These are phyloP conservation scores for Catonia carolina DNA, from an alignment of 2,888 invertebrate species.

Conservation along the genomic window DNA sequence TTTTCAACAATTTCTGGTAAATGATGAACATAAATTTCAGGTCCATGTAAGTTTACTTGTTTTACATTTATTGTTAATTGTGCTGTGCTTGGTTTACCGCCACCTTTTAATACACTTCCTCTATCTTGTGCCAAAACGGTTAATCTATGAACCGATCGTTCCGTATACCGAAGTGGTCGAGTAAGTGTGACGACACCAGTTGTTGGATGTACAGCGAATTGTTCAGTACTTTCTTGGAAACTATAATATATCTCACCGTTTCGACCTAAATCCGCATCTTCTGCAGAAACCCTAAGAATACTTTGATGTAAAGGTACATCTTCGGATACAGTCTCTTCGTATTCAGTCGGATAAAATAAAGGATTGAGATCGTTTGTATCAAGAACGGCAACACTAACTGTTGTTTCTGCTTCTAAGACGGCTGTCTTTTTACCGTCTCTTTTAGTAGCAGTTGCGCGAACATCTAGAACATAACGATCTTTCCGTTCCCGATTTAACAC, in stretches of 20 bases:
- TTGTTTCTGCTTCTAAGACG: constrained; percentile 50
- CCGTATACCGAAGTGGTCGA: constrained; percentile 64
- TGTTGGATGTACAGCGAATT: constrained; percentile 89
- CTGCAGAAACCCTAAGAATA: constrained; percentile 73
- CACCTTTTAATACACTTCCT: constrained; percentile 56
- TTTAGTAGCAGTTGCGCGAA: constrained; percentile 62
- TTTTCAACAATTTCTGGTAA: constrained; percentile 76
- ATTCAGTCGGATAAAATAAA: constrained; percentile 83
- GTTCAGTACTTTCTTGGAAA: constrained; percentile 69
- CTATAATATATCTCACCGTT: constrained; percentile 98
- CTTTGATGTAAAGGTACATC: constrained; percentile 79
- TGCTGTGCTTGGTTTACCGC: constrained; percentile 62
- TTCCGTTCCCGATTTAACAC: constrained; percentile 90
- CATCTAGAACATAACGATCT: constrained; percentile 70
- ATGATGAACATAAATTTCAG: constrained; percentile 72
- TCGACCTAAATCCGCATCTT: constrained; percentile 91
- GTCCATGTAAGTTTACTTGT: constrained; percentile 77
- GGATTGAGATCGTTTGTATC: constrained; percentile 92
- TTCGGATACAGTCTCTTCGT: constrained; percentile 79
- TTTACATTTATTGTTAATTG: constrained; percentile 67
- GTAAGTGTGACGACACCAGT: constrained; percentile 82
- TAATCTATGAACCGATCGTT: constrained; percentile 63
- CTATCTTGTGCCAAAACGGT: constrained; percentile 81
- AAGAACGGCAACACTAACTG: constrained; percentile 65
- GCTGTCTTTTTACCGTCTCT: constrained; percentile 47